Evolutionary conservation across 2,888 invertebrate genomes (phyloP).

Genomic region (Tetranychus piercei): DNA sequence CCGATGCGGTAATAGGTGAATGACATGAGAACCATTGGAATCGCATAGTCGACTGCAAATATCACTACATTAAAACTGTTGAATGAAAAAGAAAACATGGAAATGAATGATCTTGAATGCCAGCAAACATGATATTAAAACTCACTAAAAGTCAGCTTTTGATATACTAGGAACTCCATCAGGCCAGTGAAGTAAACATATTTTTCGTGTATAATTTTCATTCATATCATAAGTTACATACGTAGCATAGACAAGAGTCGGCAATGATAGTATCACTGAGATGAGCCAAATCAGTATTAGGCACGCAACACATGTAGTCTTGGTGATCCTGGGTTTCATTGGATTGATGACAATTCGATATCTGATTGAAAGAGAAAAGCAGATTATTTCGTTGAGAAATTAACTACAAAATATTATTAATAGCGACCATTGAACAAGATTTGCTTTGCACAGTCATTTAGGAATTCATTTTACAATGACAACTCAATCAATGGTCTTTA

Average conservation of each 20-base stretch:
- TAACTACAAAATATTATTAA: not conserved
- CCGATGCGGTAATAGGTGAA: conserved; percentile 64
- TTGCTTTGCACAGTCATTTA: too few relatives aligned
- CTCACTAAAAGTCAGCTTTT: not conserved
- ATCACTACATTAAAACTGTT: conserved; percentile 64
- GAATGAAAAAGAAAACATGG: not conserved
- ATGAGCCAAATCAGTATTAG: conserved; percentile 66
- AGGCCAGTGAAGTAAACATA: conserved; percentile 26
- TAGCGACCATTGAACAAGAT: too few relatives aligned
- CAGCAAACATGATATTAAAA: too few relatives aligned
- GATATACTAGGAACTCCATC: conserved; percentile 20
- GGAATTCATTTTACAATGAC: not conserved
- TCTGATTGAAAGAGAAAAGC: conserved; percentile 39
- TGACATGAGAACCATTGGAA: conserved; percentile 63
- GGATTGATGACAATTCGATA: conserved; percentile 91
- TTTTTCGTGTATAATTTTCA: conserved; percentile 15
- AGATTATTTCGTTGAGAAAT: not conserved
- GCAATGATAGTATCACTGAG: conserved; percentile 58
- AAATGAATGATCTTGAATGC: too few relatives aligned
- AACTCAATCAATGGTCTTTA: not conserved
- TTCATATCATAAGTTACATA: conserved; percentile 21
- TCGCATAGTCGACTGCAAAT: conserved; percentile 59
- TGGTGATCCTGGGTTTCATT: conserved; percentile 65
- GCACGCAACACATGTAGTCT: conserved; percentile 58
- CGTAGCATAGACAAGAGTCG: conserved; percentile 46